These are phyloP conservation scores for Cotesia chilonis DNA, from an alignment of 1,140 invertebrate species.

Conservation along the genomic window DNA sequence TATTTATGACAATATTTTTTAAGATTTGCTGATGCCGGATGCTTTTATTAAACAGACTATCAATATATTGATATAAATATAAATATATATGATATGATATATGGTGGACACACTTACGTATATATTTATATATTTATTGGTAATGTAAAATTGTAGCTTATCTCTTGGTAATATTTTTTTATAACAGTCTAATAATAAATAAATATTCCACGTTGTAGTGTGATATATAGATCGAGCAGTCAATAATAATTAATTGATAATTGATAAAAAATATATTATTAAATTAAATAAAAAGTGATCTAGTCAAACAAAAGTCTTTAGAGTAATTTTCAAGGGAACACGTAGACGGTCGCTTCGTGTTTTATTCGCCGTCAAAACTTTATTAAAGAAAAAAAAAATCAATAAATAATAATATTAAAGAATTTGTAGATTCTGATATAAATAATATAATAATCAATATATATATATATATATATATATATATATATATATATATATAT, in stretches of 20 bases:
- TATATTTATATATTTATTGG: conserved; percentile 30
- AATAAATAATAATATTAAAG: not conserved
- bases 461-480: too few species aligned
- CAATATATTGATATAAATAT: conserved; percentile 49
- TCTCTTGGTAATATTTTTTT: conserved; percentile 62
- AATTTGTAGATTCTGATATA: conserved; percentile 31
- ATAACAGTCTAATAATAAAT: conserved; percentile 48
- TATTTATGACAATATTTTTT: not conserved
- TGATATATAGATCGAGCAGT: conserved; percentile 46
- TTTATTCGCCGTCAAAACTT: conserved; percentile 44
- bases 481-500: too few species aligned
- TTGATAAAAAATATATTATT: conserved; percentile 37
- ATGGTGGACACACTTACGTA: not conserved
- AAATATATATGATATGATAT: not conserved
- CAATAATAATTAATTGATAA: conserved; percentile 28
- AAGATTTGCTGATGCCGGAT: not conserved
- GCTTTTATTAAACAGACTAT: conserved; percentile 34
- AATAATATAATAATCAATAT: too few species aligned
- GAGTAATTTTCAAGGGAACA: conserved; percentile 39
- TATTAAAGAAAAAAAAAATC: not conserved
- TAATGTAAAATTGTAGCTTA: conserved; percentile 51
- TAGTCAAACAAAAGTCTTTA: conserved; percentile 58
- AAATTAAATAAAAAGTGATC: conserved; percentile 54
- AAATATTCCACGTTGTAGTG: conserved; percentile 48
- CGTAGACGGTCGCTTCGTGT: conserved; percentile 42